Conservation (phyloP, 1,140 invertebrate genomes). For the Diploscapter pachys region DNA sequence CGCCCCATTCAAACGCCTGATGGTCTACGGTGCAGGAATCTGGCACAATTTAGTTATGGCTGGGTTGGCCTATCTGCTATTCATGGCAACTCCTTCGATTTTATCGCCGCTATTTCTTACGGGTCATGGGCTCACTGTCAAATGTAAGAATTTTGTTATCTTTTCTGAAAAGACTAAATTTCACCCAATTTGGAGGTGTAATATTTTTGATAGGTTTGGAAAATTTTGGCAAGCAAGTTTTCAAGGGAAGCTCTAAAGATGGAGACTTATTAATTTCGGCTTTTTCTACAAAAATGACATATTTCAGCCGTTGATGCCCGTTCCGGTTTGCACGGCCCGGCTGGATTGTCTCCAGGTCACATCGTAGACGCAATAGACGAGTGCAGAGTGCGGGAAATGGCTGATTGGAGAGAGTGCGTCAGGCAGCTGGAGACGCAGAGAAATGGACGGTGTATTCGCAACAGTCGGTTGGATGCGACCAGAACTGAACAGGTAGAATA, state of each 20-base stretch:
- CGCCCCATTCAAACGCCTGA: slow-evolving; percentile 71
- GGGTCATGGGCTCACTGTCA: slow-evolving; percentile 74
- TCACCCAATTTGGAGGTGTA: no score
- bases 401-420: slow-evolving; percentile 43
- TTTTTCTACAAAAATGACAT: neutral
- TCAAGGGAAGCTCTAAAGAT: no score
- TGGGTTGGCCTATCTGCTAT: slow-evolving; percentile 70
- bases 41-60: slow-evolving; percentile 90
- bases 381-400: slow-evolving; percentile 63
- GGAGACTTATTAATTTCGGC: no score
- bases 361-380: slow-evolving; percentile 75
- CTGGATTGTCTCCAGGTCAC: slow-evolving; percentile 73
- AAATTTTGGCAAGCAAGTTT: no score
- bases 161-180: neutral
- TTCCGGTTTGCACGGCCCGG: slow-evolving; percentile 70
- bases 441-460: slow-evolving; percentile 24
- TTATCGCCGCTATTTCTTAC: slow-evolving; percentile 73
- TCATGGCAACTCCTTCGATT: slow-evolving; percentile 71
- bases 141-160: slow-evolving; percentile 65
- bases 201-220: no score
- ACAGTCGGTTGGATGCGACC: slow-evolving; percentile 1
- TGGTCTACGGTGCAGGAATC: slow-evolving; percentile 84
- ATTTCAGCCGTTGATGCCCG: slow-evolving; percentile 41
- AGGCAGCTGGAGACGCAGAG: slow-evolving; percentile 8
- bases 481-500: slow-evolving; percentile 5